phyloP scores from a whole-genome alignment of 2,888 invertebrate genomes.

The Eupithecia dodoneata region DNA sequence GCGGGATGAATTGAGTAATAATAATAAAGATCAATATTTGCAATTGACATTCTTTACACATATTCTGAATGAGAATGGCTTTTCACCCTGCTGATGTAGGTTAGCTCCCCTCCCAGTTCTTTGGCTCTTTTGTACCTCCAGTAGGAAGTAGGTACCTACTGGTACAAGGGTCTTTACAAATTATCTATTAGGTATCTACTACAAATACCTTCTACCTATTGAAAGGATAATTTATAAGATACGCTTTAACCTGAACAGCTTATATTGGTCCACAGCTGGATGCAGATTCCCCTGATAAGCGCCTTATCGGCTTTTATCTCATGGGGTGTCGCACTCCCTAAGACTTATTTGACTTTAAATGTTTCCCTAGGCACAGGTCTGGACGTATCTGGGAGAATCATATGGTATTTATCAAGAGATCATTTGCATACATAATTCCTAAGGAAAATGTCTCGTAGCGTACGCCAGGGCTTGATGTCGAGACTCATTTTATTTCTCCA shows the following conservation, averaged over 20 bases:
- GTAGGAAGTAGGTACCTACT: not conserved
- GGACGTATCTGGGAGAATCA: not conserved
- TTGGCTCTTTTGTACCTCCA: too few species aligned
- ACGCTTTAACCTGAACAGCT: too few species aligned
- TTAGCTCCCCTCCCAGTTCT: not conserved
- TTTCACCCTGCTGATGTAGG: not conserved
- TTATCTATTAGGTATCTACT: too few species aligned
- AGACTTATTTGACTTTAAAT: too few species aligned
- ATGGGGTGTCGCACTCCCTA: too few species aligned
- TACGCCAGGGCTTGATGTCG: not conserved
- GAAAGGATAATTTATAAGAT: too few species aligned
- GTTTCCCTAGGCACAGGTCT: not conserved
- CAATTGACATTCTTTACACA: not conserved
- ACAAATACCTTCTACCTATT: too few species aligned
- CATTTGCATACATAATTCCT: not conserved
- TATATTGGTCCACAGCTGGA: too few species aligned
- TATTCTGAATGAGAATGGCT: not conserved
- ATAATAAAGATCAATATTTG: conserved; percentile 10
- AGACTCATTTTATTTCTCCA: conserved; percentile 18
- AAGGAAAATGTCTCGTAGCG: not conserved
- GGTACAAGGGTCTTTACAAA: too few species aligned
- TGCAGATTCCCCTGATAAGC: too few species aligned
- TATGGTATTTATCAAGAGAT: not conserved
- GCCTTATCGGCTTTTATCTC: too few species aligned
- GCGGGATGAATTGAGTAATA: conserved; percentile 21